Evolutionary conservation across 2,888 invertebrate genomes (phyloP).

Genomic region (Melipona bicolor): DNA sequence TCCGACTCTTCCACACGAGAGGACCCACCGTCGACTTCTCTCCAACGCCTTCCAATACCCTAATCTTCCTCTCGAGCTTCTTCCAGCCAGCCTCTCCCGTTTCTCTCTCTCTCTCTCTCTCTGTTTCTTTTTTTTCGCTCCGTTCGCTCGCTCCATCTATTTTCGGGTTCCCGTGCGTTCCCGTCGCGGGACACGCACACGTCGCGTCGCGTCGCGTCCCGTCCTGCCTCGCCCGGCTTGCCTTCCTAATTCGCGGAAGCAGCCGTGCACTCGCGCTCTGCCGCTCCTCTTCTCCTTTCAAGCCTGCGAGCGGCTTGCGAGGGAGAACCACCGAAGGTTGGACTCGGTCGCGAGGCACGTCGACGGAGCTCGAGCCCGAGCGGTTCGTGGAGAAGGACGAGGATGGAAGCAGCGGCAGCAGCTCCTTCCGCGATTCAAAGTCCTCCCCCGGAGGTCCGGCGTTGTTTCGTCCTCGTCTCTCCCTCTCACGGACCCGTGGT

Average conservation of each 20-base stretch:
- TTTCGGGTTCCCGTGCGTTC: slow-evolving; percentile 2
- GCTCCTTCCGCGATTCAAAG: slow-evolving; percentile 68
- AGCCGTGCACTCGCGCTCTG: slow-evolving; percentile 12
- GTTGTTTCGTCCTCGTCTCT: slow-evolving; percentile 52
- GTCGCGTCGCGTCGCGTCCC: background rate
- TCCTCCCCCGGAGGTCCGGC: slow-evolving; percentile 68
- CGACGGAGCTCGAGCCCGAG: no score
- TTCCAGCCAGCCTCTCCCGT: slow-evolving; percentile 34
- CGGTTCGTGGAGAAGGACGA: background rate
- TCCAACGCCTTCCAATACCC: slow-evolving; percentile 72
- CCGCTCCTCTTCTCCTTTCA: background rate
- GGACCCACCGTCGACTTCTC: slow-evolving; percentile 54
- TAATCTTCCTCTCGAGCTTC: slow-evolving; percentile 69
- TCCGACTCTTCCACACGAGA: slow-evolving; percentile 67
- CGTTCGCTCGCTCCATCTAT: slow-evolving; percentile 5
- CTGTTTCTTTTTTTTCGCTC: background rate
- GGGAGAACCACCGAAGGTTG: no score
- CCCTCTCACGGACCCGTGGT: slow-evolving; percentile 71
- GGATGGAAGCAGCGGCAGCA: slow-evolving; percentile 41
- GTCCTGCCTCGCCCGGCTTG: slow-evolving; percentile 13
- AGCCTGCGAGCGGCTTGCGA: background rate
- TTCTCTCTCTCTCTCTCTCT: slow-evolving; percentile 16
- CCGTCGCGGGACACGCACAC: slow-evolving; percentile 12
- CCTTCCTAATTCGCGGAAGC: slow-evolving; percentile 11
- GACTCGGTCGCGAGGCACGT: background rate